Evolutionary conservation across 2,888 invertebrate species (phyloP).

Genomic region (Drosophila planitibia): DNA sequence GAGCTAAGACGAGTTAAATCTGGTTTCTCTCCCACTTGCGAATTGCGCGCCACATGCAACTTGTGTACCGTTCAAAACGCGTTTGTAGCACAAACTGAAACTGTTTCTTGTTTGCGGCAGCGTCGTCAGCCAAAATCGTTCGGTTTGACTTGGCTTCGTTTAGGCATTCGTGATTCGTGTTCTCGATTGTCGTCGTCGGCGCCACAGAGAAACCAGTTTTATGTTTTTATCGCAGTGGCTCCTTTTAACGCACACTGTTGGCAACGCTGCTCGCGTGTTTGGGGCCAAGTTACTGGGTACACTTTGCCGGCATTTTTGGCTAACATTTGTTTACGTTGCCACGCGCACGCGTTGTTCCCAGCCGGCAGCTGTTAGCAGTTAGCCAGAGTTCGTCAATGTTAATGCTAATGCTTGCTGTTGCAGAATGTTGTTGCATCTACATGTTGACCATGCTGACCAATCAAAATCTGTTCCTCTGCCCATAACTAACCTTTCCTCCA

Average conservation of each 20-base stretch:
- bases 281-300: slow-evolving; percentile 44
- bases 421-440: slow-evolving; percentile 9
- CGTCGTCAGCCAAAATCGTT: slow-evolving; percentile 8
- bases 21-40: slow-evolving; percentile 29
- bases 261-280: slow-evolving; percentile 50
- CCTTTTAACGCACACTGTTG: slow-evolving; percentile 31
- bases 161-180: slow-evolving; percentile 24
- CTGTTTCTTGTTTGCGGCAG: slow-evolving; percentile 59
- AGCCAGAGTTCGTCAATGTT: slow-evolving; percentile 23
- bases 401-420: slow-evolving; percentile 3
- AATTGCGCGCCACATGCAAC: slow-evolving; percentile 60
- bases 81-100: slow-evolving; percentile 82
- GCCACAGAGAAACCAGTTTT: slow-evolving; percentile 55
- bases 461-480: slow-evolving; percentile 27
- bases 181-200: slow-evolving; percentile 9
- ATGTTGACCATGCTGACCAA: slow-evolving; percentile 31
- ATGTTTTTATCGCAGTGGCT: slow-evolving; percentile 6
- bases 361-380: slow-evolving; percentile 41
- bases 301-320: slow-evolving; percentile 65
- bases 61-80: slow-evolving; percentile 77
- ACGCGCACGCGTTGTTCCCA: slow-evolving; percentile 58
- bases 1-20: slow-evolving; percentile 36
- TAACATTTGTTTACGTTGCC: slow-evolving; percentile 76
- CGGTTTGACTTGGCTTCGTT: slow-evolving; percentile 4
- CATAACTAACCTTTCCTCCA: slow-evolving; percentile 14